phyloP scores from a whole-genome alignment of 2,888 invertebrate species.

The Dolomedes plantarius region DNA sequence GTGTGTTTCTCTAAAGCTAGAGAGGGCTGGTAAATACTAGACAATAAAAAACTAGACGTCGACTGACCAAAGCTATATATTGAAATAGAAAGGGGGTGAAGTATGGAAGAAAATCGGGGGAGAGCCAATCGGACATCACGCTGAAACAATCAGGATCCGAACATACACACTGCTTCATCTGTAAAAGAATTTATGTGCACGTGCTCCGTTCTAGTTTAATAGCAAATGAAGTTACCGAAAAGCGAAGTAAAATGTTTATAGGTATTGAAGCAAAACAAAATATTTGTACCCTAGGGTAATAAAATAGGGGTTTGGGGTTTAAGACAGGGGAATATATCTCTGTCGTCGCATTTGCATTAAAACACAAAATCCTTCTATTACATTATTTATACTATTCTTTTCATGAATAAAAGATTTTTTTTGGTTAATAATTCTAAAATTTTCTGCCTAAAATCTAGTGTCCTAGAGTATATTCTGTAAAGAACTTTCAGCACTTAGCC shows the following conservation, averaged over 20 bases:
- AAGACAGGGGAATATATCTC: not conserved
- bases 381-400: too few species aligned
- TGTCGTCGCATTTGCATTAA: not conserved
- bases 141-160: conserved; percentile 44
- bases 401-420: too few species aligned
- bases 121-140: conserved; percentile 28
- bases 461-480: too few species aligned
- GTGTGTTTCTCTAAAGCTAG: conserved; percentile 56
- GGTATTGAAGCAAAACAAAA: not conserved
- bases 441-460: too few species aligned
- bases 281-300: not conserved
- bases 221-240: conserved; percentile 1
- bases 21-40: not conserved
- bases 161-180: conserved; percentile 24
- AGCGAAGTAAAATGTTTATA: conserved; percentile 3
- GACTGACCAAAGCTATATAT: conserved; percentile 54
- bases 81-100: conserved; percentile 28
- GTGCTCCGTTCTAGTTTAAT: conserved; percentile 34
- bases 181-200: conserved; percentile 52
- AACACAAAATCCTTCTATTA: not conserved
- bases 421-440: too few species aligned
- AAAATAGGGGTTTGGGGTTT: not conserved
- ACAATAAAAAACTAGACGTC: conserved; percentile 61
- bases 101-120: conserved; percentile 24
- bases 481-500: too few species aligned